phyloP scores from a whole-genome alignment of 2,113 vertebrate genomes.

The Bucco capensis region DNA sequence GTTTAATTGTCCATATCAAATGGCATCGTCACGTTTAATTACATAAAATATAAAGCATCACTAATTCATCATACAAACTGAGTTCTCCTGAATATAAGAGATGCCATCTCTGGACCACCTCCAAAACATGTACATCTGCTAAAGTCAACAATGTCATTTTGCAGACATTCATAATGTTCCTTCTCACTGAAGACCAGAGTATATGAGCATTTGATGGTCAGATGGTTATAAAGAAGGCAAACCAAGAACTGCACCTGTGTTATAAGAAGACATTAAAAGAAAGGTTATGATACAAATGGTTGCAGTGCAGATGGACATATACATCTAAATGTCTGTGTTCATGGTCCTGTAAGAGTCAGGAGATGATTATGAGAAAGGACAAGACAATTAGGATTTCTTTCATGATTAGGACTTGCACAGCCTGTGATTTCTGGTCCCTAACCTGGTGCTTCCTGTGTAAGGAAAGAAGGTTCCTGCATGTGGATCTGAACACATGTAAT shows the following conservation, averaged over 20 bases:
- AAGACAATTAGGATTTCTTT: not conserved
- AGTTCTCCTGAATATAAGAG: not conserved
- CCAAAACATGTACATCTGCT: slow-evolving; percentile 20
- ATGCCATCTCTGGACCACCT: not conserved
- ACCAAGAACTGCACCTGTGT: not conserved
- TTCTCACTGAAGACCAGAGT: not conserved
- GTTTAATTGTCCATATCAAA: slow-evolving; percentile 59
- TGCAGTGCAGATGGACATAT: not conserved
- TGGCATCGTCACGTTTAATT: slow-evolving; percentile 41
- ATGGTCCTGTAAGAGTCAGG: not conserved
- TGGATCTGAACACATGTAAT: not conserved
- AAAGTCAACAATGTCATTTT: not conserved
- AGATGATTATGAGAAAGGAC: not conserved
- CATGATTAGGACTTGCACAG: not conserved
- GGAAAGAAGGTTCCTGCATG: not conserved
- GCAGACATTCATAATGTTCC: not conserved
- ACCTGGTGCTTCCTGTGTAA: not conserved
- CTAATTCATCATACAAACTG: not conserved
- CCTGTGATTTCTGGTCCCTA: not conserved
- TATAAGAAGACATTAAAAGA: not conserved
- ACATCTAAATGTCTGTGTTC: not conserved
- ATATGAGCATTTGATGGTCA: not conserved
- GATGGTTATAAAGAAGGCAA: not conserved
- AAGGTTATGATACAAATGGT: not conserved
- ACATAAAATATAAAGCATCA: slow-evolving; percentile 43